Conservation (phyloP, 2,113 vertebrate genomes). For the Tragelaphus buxtoni region DNA sequence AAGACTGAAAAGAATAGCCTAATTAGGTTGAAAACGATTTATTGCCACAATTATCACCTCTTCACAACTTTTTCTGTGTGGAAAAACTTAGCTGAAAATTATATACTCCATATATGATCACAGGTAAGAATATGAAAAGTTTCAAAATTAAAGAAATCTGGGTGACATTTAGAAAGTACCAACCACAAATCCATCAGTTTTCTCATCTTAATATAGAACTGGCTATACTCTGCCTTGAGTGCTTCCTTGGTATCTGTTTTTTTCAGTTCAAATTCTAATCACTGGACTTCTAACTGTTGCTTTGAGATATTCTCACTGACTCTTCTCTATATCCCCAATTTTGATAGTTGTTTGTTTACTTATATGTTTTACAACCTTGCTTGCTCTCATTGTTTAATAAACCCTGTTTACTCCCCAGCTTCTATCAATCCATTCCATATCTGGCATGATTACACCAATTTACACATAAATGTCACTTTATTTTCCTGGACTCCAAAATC, state of each 20-base stretch:
- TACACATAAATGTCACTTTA: neutral
- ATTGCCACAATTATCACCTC: neutral
- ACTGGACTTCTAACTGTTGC: neutral
- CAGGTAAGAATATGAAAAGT: neutral
- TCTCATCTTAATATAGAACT: neutral
- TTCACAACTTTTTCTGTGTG: neutral
- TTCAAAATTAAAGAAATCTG: neutral
- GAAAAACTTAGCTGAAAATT: neutral
- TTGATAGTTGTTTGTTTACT: neutral
- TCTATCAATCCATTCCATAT: neutral
- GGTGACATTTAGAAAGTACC: neutral
- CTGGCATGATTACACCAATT: neutral
- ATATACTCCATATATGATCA: neutral
- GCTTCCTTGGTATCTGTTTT: neutral
- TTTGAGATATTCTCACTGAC: neutral
- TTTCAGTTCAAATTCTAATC: neutral
- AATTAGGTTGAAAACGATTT: neutral
- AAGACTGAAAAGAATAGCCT: neutral
- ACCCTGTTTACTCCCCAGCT: neutral
- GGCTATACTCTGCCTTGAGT: neutral
- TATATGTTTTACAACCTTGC: neutral
- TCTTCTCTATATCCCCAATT: neutral
- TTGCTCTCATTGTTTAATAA: neutral
- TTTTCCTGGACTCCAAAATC: neutral
- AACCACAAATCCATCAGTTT: neutral